Conservation (phyloP, 2,797 vertebrate genomes). For the Urosaurus nigricauda region DNA sequence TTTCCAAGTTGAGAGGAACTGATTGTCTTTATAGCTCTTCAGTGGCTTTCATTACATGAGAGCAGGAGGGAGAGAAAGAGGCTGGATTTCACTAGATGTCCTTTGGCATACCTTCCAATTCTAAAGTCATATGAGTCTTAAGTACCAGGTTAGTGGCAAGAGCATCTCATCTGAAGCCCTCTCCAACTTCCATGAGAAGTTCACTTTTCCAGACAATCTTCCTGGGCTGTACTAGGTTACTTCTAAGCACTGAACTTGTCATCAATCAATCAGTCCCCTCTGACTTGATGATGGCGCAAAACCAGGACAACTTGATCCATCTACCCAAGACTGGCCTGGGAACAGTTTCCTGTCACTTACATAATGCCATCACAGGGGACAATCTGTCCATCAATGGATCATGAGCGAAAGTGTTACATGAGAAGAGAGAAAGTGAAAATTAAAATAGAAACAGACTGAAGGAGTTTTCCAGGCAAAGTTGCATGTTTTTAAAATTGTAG, state of each 20-base stretch:
- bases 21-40: background rate
- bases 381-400: background rate
- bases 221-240: background rate
- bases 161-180: background rate
- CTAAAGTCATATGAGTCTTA: no score
- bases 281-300: background rate
- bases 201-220: background rate
- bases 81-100: background rate
- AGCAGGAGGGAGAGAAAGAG: background rate
- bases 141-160: no score
- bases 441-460: background rate
- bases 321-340: background rate
- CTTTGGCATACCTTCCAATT: no score
- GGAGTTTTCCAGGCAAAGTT: background rate
- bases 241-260: background rate
- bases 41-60: background rate
- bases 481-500: background rate
- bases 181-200: background rate
- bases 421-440: background rate
- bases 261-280: background rate
- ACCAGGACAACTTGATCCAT: background rate
- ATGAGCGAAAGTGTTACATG: background rate
- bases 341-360: slow-evolving; percentile 14
- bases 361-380: background rate
- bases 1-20: no score